Evolutionary conservation across 1,140 invertebrate species (phyloP).

Genomic region (Sesamia nonagrioides): DNA sequence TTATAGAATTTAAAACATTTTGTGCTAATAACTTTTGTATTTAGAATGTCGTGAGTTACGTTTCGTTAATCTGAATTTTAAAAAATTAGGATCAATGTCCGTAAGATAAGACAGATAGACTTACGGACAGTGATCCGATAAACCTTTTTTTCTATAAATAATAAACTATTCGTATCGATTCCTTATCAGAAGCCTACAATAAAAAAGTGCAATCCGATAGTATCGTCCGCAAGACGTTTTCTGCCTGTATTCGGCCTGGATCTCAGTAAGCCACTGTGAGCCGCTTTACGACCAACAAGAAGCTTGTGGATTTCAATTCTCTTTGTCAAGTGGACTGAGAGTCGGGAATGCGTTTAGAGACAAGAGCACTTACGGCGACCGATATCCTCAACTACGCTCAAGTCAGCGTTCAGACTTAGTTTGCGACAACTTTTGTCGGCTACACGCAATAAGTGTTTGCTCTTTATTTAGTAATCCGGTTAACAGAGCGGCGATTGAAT

Average conservation of each 20-base stretch:
- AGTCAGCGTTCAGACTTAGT: slow-evolving; percentile 38
- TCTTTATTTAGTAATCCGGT: slow-evolving; percentile 34
- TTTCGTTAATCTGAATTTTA: background rate
- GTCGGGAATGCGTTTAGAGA: slow-evolving; percentile 67
- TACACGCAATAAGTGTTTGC: slow-evolving; percentile 22
- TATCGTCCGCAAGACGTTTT: background rate
- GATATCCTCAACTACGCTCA: slow-evolving; percentile 57
- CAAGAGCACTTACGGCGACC: slow-evolving; percentile 63
- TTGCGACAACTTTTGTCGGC: slow-evolving; percentile 37
- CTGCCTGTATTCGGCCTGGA: slow-evolving; percentile 38
- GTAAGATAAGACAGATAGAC: too few relatives aligned
- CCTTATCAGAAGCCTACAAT: background rate
- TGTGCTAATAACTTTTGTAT: too few relatives aligned
- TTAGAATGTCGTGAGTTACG: background rate
- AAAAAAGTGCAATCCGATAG: slow-evolving; percentile 15
- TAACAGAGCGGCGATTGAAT: slow-evolving; percentile 9
- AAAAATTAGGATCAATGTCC: background rate
- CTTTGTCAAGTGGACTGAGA: slow-evolving; percentile 67
- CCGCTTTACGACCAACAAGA: slow-evolving; percentile 65
- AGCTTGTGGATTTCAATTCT: slow-evolving; percentile 70
- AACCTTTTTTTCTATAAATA: background rate
- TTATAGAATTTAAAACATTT: too few relatives aligned
- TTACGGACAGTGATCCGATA: too few relatives aligned
- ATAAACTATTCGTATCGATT: background rate
- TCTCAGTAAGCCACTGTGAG: slow-evolving; percentile 63